These are phyloP conservation scores for Andrena cerasifolii DNA, from an alignment of 1,140 invertebrate species.

Conservation along the genomic window DNA sequence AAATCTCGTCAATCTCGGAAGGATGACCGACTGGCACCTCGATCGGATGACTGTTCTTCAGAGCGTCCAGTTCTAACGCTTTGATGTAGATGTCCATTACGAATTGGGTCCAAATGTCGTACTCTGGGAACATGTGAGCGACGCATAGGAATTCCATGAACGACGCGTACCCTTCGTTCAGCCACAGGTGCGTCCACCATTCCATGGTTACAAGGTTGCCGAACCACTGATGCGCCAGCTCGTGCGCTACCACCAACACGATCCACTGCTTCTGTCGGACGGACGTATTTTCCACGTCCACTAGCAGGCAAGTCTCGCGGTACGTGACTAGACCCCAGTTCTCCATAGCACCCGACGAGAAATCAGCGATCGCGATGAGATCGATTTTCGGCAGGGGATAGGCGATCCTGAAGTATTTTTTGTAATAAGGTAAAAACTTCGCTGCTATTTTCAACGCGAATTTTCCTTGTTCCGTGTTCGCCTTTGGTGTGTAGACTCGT, in stretches of 20 bases:
- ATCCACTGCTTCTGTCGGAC: constrained; percentile 93
- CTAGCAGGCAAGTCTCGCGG: constrained; percentile 91
- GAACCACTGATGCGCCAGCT: constrained; percentile 96
- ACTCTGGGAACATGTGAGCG: constrained; percentile 93
- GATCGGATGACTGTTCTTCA: constrained; percentile 95
- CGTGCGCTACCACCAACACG: constrained; percentile 93
- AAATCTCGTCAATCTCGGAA: constrained; percentile 96
- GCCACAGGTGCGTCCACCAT: constrained; percentile 92
- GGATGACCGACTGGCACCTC: constrained; percentile 95
- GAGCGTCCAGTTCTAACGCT: constrained; percentile 93
- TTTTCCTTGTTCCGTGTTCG: constrained; percentile 94
- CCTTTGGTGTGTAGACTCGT: constrained; percentile 95
- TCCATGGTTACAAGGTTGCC: constrained; percentile 96
- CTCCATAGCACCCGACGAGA: constrained; percentile 96
- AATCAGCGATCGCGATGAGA: constrained; percentile 97
- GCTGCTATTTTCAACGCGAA: constrained; percentile 95
- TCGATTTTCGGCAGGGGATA: constrained; percentile 98
- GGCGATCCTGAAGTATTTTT: constrained; percentile 96
- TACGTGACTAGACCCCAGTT: constrained; percentile 96
- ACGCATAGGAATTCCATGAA: constrained; percentile 95
- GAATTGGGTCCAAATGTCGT: constrained; percentile 97
- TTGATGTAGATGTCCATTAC: constrained; percentile 91
- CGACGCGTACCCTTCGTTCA: constrained; percentile 96
- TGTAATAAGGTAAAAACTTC: constrained; percentile 95
- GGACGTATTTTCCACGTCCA: constrained; percentile 93